Conservation (phyloP, 2,113 vertebrate species). For the Poeciliopsis turrubarensis region DNA sequence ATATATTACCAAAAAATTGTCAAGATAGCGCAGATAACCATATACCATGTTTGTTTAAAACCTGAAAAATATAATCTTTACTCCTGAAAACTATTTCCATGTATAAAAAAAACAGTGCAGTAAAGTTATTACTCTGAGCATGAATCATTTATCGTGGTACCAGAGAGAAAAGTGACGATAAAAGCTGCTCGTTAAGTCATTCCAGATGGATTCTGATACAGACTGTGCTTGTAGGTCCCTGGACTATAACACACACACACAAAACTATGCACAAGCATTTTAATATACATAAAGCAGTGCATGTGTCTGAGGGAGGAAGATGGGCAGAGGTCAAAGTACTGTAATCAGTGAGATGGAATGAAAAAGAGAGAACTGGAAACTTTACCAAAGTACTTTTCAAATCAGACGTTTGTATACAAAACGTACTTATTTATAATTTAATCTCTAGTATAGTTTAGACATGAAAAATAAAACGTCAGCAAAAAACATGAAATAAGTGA, state of each 20-base stretch:
- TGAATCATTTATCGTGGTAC: slow-evolving; percentile 18
- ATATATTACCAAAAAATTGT: slow-evolving; percentile 17
- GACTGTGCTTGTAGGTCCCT: neutral
- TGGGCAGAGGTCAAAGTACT: slow-evolving; percentile 42
- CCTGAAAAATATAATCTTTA: neutral
- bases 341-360: slow-evolving; percentile 18
- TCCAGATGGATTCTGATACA: slow-evolving; percentile 1
- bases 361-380: neutral
- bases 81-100: neutral
- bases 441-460: too few species aligned
- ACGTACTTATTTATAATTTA: too few species aligned
- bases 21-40: slow-evolving; percentile 10
- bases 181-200: neutral
- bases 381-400: too few species aligned
- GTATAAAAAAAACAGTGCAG: neutral
- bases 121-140: neutral
- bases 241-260: neutral
- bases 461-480: too few species aligned
- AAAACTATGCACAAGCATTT: neutral
- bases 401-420: too few species aligned
- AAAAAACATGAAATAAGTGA: too few species aligned
- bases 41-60: neutral
- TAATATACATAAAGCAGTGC: slow-evolving; percentile 31
- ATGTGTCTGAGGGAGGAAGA: slow-evolving; percentile 32
- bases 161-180: neutral